Evolutionary conservation across 2,113 vertebrate genomes (phyloP).

Genomic region (Upupa epops): DNA sequence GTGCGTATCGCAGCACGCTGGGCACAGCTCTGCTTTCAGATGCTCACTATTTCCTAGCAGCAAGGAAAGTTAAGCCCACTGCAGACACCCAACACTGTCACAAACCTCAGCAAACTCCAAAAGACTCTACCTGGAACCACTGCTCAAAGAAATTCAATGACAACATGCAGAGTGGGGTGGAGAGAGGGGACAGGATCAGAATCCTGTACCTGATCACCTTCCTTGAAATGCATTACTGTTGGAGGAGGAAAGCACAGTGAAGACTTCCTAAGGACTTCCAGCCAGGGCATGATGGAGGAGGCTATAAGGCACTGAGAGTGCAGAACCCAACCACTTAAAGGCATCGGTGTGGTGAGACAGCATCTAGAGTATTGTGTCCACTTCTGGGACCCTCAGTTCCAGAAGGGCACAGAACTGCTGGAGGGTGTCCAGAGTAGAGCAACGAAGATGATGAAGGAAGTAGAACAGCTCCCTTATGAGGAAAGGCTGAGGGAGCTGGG

Average conservation of each 20-base stretch:
- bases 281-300: neutral
- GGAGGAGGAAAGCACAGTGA: neutral
- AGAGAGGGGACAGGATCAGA: neutral
- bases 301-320: neutral
- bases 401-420: too few species aligned
- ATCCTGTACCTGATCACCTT: neutral
- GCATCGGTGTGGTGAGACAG: fast-evolving
- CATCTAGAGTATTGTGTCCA: too few species aligned
- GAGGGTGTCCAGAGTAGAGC: too few species aligned
- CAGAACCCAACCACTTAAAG: neutral
- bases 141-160: neutral
- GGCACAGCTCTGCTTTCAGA: neutral
- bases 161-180: neutral
- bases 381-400: too few species aligned
- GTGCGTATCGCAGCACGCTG: neutral
- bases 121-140: neutral
- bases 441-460: too few species aligned
- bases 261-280: neutral
- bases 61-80: neutral
- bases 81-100: neutral
- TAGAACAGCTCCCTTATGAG: too few species aligned
- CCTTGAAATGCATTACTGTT: neutral
- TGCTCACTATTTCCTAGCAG: neutral
- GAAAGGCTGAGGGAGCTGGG: too few species aligned
- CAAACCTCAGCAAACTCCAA: neutral